Conservation (phyloP, 1,140 invertebrate species). For the Drosophila suzukii region DNA sequence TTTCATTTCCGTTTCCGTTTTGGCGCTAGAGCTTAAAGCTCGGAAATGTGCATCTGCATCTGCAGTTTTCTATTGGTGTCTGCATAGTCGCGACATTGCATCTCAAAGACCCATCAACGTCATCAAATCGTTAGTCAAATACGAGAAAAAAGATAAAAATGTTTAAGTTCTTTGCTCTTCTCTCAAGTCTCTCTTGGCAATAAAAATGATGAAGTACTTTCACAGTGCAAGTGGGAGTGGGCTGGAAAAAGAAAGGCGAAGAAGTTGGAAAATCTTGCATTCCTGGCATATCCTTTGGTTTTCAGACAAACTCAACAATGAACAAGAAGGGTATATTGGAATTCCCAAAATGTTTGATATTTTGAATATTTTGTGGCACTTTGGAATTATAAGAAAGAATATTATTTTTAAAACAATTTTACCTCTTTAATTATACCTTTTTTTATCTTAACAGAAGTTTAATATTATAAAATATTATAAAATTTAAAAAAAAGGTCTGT, state of each 20-base stretch:
- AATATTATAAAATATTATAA: no score
- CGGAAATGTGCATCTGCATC: conserved; percentile 22
- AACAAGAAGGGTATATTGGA: conserved; percentile 1
- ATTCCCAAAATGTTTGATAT: no score
- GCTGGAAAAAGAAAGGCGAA: not conserved
- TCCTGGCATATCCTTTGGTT: conserved; percentile 40
- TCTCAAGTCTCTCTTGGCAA: conserved; percentile 54
- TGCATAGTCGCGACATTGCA: conserved; percentile 40
- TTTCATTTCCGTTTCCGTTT: conserved; percentile 67
- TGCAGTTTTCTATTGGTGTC: conserved; percentile 37
- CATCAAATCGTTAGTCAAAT: conserved; percentile 80
- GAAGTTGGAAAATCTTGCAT: conserved; percentile 31
- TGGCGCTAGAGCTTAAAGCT: conserved; percentile 23
- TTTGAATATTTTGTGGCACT: no score
- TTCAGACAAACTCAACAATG: not conserved
- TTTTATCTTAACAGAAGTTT: no score
- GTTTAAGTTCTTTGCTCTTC: conserved; percentile 38
- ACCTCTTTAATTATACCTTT: not conserved
- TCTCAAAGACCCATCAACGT: conserved; percentile 73
- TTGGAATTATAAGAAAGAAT: no score
- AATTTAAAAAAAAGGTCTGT: no score
- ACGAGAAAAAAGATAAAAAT: conserved; percentile 43
- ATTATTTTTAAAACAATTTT: not conserved
- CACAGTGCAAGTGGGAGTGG: conserved; percentile 46
- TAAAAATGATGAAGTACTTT: conserved; percentile 79